Evolutionary conservation across 2,113 vertebrate species (phyloP).

Genomic region (Coreoperca whiteheadi): DNA sequence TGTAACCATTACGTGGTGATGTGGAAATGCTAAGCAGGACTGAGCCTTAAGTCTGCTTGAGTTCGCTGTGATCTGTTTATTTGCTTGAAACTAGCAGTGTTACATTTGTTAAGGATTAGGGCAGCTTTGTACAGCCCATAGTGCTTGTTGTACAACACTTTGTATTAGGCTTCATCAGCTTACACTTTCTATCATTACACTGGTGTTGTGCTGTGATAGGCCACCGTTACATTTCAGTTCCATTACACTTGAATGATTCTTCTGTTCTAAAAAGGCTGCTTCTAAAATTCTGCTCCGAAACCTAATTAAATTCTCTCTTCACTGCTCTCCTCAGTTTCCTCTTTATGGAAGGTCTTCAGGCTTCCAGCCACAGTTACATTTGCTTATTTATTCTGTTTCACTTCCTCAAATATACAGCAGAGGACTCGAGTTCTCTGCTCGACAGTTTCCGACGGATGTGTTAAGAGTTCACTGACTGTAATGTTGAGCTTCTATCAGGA

Average conservation of each 20-base stretch:
- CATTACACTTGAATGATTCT: conserved; percentile 11
- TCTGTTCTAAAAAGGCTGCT: conserved; percentile 7
- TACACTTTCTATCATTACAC: conserved; percentile 28
- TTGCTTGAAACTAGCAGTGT: conserved; percentile 57
- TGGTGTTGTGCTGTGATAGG: conserved; percentile 11
- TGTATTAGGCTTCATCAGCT: conserved; percentile 42
- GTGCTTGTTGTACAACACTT: conserved; percentile 54
- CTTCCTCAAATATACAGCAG: conserved; percentile 45
- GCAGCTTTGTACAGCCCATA: conserved; percentile 44
- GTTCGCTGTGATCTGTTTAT: conserved; percentile 57
- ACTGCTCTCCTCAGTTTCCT: conserved; percentile 27
- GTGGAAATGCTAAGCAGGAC: conserved; percentile 60
- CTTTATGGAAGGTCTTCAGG: neutral
- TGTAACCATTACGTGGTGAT: conserved; percentile 23
- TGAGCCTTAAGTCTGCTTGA: conserved; percentile 41
- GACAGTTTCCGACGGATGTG: neutral
- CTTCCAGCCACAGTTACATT: conserved; percentile 7
- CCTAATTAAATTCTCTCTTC: neutral
- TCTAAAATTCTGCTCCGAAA: neutral
- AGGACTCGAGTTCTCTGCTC: neutral
- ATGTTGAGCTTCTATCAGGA: neutral
- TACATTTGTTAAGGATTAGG: conserved; percentile 65
- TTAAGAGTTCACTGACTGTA: neutral
- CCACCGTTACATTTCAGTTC: neutral
- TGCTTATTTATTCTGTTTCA: conserved; percentile 35